phyloP scores from a whole-genome alignment of 2,113 vertebrate genomes.

The Suricata suricatta region DNA sequence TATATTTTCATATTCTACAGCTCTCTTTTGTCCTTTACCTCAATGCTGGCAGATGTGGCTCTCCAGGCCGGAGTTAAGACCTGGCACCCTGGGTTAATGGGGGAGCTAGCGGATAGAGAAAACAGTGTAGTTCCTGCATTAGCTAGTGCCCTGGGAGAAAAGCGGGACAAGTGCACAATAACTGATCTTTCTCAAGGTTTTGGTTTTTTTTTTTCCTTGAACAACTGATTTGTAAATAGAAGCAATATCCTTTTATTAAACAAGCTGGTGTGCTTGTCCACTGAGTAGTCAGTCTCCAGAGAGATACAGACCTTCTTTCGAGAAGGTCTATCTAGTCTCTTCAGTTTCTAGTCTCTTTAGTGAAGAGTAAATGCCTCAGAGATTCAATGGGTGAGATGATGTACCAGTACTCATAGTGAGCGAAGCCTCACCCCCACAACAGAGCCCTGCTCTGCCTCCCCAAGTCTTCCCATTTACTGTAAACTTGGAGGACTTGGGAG shows the following conservation, averaged over 20 bases:
- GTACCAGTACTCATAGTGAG: background rate
- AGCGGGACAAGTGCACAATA: background rate
- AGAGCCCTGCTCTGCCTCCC: background rate
- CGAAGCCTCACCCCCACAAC: background rate
- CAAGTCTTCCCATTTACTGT: background rate
- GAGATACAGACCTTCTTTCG: background rate
- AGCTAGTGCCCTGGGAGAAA: background rate
- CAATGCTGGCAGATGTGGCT: background rate
- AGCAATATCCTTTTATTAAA: conserved; percentile 8
- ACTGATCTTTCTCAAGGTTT: background rate
- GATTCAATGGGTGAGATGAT: background rate
- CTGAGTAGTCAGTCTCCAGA: background rate
- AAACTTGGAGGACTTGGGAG: background rate
- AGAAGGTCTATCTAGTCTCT: background rate
- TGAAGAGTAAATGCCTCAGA: background rate
- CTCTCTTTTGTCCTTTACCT: background rate
- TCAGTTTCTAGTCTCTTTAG: background rate
- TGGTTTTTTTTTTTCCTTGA: background rate
- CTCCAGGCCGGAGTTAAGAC: background rate
- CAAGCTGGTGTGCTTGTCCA: background rate
- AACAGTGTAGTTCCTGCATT: background rate
- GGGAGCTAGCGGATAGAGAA: background rate
- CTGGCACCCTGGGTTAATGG: fast-evolving
- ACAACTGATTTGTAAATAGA: background rate
- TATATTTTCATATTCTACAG: background rate